A percentile compares a stretch with the other conserved stretches of the same genome.
Conservation (phyloP, 2,113 vertebrate genomes). For the Orthonyx spaldingii region DNA sequence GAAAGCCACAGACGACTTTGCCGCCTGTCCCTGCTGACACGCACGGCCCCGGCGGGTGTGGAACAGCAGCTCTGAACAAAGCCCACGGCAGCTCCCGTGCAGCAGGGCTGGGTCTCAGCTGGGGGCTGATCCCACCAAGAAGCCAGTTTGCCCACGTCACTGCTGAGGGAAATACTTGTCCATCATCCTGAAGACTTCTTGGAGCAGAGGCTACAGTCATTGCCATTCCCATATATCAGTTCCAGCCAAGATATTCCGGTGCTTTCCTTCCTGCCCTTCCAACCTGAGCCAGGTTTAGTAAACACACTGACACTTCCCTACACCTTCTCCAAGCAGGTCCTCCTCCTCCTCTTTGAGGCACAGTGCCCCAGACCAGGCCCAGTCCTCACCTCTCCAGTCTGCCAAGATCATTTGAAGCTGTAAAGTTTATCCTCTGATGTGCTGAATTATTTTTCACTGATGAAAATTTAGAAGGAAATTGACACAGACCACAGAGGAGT, state of each 20-base stretch:
- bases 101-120: background rate
- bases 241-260: background rate
- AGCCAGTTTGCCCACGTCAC: background rate
- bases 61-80: background rate
- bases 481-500: background rate
- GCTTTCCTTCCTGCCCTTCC: background rate
- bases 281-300: background rate
- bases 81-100: accelerated
- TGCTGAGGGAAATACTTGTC: background rate
- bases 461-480: background rate
- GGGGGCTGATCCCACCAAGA: background rate
- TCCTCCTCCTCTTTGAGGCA: background rate
- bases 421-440: background rate
- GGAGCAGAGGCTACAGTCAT: background rate
- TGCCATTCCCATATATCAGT: background rate
- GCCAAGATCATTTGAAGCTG: background rate
- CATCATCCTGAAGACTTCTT: background rate
- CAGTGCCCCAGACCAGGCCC: background rate
- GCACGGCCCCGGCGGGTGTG: accelerated
- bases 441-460: background rate
- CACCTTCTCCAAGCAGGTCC: background rate
- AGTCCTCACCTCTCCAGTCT: background rate
- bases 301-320: background rate
- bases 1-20: background rate
- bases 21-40: background rate